Evolutionary conservation across 2,113 vertebrate species (phyloP), one percentile per base, ranked within the genome.

Genomic region (Trematocara unimaculatum): DNA sequence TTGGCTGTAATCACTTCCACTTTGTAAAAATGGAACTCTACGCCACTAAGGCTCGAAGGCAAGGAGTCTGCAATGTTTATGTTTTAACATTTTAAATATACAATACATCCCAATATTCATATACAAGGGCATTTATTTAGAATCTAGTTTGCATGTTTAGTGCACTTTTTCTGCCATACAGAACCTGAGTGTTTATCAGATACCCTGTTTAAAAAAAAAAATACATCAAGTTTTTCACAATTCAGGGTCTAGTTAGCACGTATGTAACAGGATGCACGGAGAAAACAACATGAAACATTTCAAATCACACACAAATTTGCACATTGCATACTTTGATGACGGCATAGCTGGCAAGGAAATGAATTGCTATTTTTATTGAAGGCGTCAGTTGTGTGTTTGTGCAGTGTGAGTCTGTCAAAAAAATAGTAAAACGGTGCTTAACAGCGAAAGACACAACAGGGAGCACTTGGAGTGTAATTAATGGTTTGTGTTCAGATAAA

Each of bases 1-100:
- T 97, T 96, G 86, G 87, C 88, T 90, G 90, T 97, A 97, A 97
- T 97, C 97, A 97, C 97, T 97, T 97, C 96, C 96, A 94, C 97
- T 97, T 97, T 97, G 96, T 95, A 90, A 64, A 84, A 51, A 51
- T 77, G 45, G 72, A 31, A 77, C 45, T 77, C 72, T 77, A n/a
- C 17, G 45, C 72, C 10, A 17, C 72, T 51, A 4, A 0, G 45
- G n/a, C 45, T 77, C 6, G 10, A 12, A 33, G 45, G 10, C 26
- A 77, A 51, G 72, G 72, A 77, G 45, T 31, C 45, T 51, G 6
- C 45, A 0, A 51, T 90, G 96, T 96, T 96, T 93, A 96, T 96
- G 72, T 88, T 93, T 92, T 93, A 92, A 92, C 87, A 85, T 90
- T 88, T 90, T 89, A 95, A 93, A 94, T 94, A 90, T 91, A 94